Conservation (phyloP, 2,888 invertebrate genomes). For the Phyllotreta striolata region DNA sequence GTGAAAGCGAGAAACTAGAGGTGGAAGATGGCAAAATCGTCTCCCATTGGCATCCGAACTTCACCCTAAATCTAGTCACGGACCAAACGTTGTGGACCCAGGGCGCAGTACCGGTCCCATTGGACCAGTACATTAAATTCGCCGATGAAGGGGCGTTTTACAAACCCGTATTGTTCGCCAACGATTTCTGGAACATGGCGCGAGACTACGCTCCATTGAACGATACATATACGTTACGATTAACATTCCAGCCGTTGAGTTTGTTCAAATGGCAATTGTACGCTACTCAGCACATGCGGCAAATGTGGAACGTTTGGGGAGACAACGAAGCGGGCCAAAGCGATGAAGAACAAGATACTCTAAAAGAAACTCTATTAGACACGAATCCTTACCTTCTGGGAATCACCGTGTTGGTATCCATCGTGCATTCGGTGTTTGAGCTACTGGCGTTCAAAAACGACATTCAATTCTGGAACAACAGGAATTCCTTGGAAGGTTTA, state of each 20-base stretch:
- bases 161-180: constrained; percentile 92
- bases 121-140: constrained; percentile 93
- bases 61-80: constrained; percentile 93
- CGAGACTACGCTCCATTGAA: constrained; percentile 91
- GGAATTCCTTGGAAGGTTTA: constrained; percentile 95
- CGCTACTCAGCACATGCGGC: constrained; percentile 91
- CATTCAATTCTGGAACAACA: constrained; percentile 99
- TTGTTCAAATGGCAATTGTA: constrained; percentile 99
- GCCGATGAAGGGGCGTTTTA: constrained; percentile 86
- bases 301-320: constrained; percentile 76
- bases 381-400: constrained; percentile 96
- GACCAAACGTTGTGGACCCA: constrained; percentile 96
- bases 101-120: constrained; percentile 89
- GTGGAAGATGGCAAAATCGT: constrained; percentile 89
- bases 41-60: constrained; percentile 99
- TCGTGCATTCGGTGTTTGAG: constrained; percentile 97
- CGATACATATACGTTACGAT: constrained; percentile 75
- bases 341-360: constrained; percentile 87
- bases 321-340: constrained; percentile 77
- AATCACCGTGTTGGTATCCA: constrained; percentile 89
- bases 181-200: constrained; percentile 99
- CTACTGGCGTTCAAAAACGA: constrained; percentile 99
- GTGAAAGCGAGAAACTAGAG: constrained; percentile 80
- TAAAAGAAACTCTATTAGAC: constrained; percentile 94
- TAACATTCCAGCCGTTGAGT: constrained; percentile 89